A percentile compares a stretch with the other conserved stretches of the same genome.
These are phyloP conservation scores for Bombylius major DNA, from an alignment of 2,888 invertebrate genomes.

Conservation along the genomic window DNA sequence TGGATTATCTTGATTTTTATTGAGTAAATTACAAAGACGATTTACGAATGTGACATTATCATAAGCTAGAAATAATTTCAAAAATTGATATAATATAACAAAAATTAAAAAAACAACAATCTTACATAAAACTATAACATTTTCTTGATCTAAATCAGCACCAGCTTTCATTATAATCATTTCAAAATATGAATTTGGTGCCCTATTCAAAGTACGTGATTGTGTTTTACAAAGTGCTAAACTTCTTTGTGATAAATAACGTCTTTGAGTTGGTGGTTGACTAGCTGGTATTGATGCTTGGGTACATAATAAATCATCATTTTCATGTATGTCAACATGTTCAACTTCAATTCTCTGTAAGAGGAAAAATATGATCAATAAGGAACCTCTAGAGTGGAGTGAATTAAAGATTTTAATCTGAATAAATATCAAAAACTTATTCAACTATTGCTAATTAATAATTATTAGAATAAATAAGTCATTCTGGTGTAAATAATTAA, in stretches of 20 bases:
- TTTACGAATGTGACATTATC: conserved; percentile 41
- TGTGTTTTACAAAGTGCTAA: conserved; percentile 26
- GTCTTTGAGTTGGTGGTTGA: conserved; percentile 32
- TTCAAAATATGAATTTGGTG: conserved; percentile 32
- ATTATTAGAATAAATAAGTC: too few species aligned
- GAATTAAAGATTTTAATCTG: too few species aligned
- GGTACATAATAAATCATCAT: conserved; percentile 15
- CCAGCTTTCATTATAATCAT: conserved; percentile 29
- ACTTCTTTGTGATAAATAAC: conserved; percentile 32
- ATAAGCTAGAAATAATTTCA: conserved; percentile 19
- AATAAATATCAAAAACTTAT: too few species aligned
- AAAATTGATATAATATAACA: neutral
- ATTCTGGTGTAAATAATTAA: too few species aligned
- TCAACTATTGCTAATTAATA: too few species aligned
- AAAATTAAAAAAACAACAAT: neutral
- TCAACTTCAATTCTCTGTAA: neutral
- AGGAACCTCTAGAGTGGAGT: too few species aligned
- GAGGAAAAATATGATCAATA: neutral
- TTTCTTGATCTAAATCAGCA: conserved; percentile 25
- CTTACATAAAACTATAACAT: conserved; percentile 28
- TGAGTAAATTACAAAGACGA: conserved; percentile 38
- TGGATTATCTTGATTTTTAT: conserved; percentile 40
- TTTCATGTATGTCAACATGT: neutral
- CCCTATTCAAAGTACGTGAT: conserved; percentile 19
- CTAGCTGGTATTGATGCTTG: conserved; percentile 33